Evolutionary conservation across 2,113 vertebrate genomes (phyloP).

Genomic region (Sceloporus tristichus): DNA sequence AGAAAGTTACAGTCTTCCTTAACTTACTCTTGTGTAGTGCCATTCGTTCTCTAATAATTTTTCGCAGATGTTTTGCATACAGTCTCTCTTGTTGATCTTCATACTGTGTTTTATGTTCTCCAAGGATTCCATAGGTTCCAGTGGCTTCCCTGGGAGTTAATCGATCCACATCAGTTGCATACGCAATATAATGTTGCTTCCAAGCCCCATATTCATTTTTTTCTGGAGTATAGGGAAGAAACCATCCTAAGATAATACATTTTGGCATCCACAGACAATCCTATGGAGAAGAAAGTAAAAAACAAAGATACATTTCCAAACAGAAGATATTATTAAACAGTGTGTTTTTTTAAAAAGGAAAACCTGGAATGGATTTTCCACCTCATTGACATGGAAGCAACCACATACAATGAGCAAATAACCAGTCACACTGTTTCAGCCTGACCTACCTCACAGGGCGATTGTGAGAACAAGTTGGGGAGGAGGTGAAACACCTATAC

Average conservation of each 20-base stretch:
- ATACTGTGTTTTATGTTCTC: slow-evolving; percentile 59
- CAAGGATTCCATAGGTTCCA: slow-evolving; percentile 76
- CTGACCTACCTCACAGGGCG: no score
- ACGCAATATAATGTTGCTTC: slow-evolving; percentile 83
- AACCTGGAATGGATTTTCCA: background rate
- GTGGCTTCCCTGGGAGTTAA: slow-evolving; percentile 77
- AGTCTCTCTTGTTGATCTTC: slow-evolving; percentile 76
- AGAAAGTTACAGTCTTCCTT: background rate
- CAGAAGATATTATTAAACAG: background rate
- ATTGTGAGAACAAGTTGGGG: no score
- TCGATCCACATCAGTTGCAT: slow-evolving; percentile 75
- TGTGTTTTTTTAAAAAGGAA: background rate
- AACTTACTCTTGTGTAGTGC: slow-evolving; percentile 81
- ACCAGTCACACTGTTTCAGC: no score
- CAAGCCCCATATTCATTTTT: slow-evolving; percentile 80
- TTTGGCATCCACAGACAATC: slow-evolving; percentile 84
- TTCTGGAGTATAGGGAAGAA: slow-evolving; percentile 79
- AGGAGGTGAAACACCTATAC: no score
- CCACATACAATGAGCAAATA: no score
- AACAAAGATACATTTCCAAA: background rate
- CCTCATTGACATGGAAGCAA: no score
- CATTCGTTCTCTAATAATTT: slow-evolving; percentile 75
- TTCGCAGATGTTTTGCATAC: slow-evolving; percentile 76
- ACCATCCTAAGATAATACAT: slow-evolving; percentile 82
- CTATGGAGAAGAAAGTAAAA: slow-evolving; percentile 58